A percentile compares a stretch with the other conserved stretches of the same genome.
These are phyloP conservation scores for Oostethus manadensis DNA, from an alignment of 2,113 vertebrate species.

Conservation along the genomic window DNA sequence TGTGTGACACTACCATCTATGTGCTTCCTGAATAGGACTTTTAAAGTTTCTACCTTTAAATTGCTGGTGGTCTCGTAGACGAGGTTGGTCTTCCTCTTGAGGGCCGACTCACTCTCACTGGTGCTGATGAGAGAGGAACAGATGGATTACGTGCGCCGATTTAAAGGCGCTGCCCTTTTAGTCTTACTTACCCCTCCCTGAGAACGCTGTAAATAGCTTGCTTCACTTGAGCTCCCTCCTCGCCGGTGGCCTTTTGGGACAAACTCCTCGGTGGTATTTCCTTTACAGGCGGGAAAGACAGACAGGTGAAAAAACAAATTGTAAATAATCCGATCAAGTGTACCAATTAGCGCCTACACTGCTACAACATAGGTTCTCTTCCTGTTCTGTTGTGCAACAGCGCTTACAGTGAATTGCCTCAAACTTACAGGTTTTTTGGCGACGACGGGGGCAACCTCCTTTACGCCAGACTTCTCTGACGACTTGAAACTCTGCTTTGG, in stretches of 20 bases:
- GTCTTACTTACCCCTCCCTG: slow-evolving; percentile 75
- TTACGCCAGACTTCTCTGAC: slow-evolving; percentile 49
- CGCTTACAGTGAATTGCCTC: too few relatives aligned
- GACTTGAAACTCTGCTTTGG: slow-evolving; percentile 47
- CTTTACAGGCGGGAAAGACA: slow-evolving; percentile 60
- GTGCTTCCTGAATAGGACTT: not conserved
- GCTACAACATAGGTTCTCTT: too few relatives aligned
- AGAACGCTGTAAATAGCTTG: slow-evolving; percentile 71
- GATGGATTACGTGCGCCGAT: not conserved
- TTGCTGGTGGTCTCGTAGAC: slow-evolving; percentile 70
- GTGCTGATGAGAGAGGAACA: slow-evolving; percentile 57
- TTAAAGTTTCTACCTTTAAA: slow-evolving; percentile 62
- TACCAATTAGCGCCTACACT: too few relatives aligned
- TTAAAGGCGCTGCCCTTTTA: not conserved
- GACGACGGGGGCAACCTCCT: slow-evolving; percentile 49
- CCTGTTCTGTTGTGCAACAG: too few relatives aligned
- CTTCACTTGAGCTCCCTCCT: slow-evolving; percentile 63
- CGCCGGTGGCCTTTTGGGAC: slow-evolving; percentile 38
- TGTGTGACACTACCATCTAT: not conserved
- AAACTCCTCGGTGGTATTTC: slow-evolving; percentile 75
- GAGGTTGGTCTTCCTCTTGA: slow-evolving; percentile 69
- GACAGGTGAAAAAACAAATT: not conserved
- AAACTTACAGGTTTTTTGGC: slow-evolving; percentile 77
- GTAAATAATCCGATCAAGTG: not conserved
- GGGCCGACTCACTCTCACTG: slow-evolving; percentile 66